Conservation (phyloP, 2,797 vertebrate genomes). For the Tapirus indicus region DNA sequence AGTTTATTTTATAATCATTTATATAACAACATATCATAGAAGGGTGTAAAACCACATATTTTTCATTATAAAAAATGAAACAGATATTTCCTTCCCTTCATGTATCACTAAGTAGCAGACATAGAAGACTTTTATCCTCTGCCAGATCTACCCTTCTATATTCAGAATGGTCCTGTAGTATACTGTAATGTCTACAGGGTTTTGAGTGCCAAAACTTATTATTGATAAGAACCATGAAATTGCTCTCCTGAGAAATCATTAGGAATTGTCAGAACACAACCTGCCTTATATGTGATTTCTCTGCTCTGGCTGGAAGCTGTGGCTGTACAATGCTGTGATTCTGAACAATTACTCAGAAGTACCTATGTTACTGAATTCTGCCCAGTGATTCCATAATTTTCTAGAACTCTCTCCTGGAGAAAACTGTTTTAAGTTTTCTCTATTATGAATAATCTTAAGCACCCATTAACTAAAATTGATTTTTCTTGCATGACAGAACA, state of each 20-base stretch:
- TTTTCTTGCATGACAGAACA: background rate
- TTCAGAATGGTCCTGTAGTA: background rate
- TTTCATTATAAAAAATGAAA: slow-evolving; percentile 41
- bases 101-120: background rate
- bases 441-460: background rate
- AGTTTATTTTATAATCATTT: slow-evolving; percentile 28
- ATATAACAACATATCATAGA: background rate
- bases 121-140: background rate
- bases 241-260: slow-evolving; percentile 6
- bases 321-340: background rate
- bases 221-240: background rate
- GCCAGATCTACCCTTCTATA: background rate
- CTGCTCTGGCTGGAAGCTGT: background rate
- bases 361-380: background rate
- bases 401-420: background rate
- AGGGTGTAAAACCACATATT: background rate
- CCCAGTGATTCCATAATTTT: background rate
- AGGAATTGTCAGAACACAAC: background rate
- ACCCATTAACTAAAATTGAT: background rate
- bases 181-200: background rate
- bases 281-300: background rate
- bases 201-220: background rate
- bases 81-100: background rate
- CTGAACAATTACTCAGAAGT: background rate
- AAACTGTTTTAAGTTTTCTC: slow-evolving; percentile 6